Base-by-base conservation (phyloP, 2,888 invertebrate genomes). In the Ochlodes sylvanus region DNA sequence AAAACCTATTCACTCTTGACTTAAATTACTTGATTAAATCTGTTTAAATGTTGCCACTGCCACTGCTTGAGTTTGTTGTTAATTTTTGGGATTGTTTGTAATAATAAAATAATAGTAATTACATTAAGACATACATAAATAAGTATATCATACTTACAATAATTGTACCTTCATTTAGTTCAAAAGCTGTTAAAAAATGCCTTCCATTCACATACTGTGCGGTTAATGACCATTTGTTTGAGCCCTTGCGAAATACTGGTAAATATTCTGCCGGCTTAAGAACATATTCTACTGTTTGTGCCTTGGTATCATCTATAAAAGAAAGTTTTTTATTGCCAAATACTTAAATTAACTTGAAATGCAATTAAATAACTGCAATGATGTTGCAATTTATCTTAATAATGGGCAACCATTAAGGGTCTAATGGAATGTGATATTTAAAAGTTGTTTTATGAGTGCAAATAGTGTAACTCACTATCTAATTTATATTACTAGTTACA, bases 121-220 rank as follows among this genome's bases (percentile, higher is more conserved):
- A 12, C 10, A 0, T 3, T 38, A 10, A 3, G 10, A 38, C 3
- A 12, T 34, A 9, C 34, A 34, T 38, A 38, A 12, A 9, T 9
- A 9, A 34, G 2, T 38, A 38, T 38, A 60, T 15, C 10, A 56
- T 69, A 85, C 92, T 91, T 80, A 93, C 94, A 77, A 92, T 92
- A 19, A 94, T 76, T 69, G 89, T 91, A 19, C 93, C 93, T 78
- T 91, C 91, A 80, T 88, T 91, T 41, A 91, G 75, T 74, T 93
- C 92, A 79, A 93, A 93, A 6, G 93, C 92, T 63, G 93, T 91
- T 15, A 94, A 79, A 69, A 93, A 94, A 80, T 93, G 93, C 75
- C 91, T 82, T 19, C 94, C 94, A 78, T 89, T 90, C 0, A 93
- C 93, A 86, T 91, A 93, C 66, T 94, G 93, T n/a, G 91, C 89